These are phyloP conservation scores for Leptopilina syphax DNA, from an alignment of 2,888 invertebrate genomes.

Conservation along the genomic window DNA sequence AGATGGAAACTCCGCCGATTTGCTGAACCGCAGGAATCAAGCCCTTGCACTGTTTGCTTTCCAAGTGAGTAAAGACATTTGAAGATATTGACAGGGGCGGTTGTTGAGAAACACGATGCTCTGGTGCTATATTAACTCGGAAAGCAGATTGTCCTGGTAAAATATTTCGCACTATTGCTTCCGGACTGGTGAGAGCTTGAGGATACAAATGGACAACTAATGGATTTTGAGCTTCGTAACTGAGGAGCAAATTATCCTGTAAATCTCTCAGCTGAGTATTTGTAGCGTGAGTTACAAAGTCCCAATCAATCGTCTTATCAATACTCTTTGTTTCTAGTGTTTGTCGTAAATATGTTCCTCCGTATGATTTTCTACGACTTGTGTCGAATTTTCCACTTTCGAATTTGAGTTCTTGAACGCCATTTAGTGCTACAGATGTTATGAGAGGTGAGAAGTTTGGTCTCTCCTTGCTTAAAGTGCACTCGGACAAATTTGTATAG, in stretches of 20 bases:
- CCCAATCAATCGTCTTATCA: conserved; percentile 80
- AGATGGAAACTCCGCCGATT: conserved; percentile 82
- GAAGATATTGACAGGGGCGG: conserved; percentile 75
- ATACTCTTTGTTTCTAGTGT: conserved; percentile 69
- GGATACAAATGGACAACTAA: conserved; percentile 78
- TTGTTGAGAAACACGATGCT: conserved; percentile 76
- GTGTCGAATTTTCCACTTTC: conserved; percentile 71
- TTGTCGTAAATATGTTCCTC: conserved; percentile 68
- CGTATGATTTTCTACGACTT: conserved; percentile 69
- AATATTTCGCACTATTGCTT: conserved; percentile 73
- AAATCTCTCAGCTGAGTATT: conserved; percentile 78
- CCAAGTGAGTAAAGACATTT: conserved; percentile 73
- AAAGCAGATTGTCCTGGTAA: conserved; percentile 77
- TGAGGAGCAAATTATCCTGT: conserved; percentile 81
- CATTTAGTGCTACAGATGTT: conserved; percentile 71
- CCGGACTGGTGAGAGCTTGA: conserved; percentile 74
- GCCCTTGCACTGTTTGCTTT: conserved; percentile 78
- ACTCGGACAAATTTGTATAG: conserved; percentile 77
- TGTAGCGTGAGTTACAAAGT: conserved; percentile 80
- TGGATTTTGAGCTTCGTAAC: conserved; percentile 82
- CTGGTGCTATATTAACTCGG: conserved; percentile 74
- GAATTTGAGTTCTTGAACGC: conserved; percentile 68
- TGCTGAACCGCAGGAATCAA: conserved; percentile 79
- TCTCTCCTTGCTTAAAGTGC: conserved; percentile 71
- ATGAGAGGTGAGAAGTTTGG: conserved; percentile 74